Base-by-base conservation (phyloP, 2,888 invertebrate species). In the Plebejus argus region DNA sequence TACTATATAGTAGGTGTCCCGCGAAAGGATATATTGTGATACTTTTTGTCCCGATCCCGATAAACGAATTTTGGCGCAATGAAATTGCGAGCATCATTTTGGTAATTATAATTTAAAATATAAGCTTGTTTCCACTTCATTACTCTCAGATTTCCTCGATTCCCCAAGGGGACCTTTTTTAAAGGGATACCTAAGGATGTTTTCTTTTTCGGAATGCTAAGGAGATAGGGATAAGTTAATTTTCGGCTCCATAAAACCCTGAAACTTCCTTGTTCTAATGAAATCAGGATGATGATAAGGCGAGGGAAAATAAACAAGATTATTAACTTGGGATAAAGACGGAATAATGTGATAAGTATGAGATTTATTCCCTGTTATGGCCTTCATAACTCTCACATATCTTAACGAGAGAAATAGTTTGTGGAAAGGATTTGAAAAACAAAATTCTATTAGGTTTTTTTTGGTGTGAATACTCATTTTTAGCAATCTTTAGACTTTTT, bases 191-290 rank as follows among this genome's bases (percentile, higher is more conserved):
- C 58, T 58, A 58, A n/a, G 20, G 56, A 58, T 58, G 58, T 61
- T 23, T 61, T 23, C 4, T 61, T 23, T 61, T 61, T 23, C 61
- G 23, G 3, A 61, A 61, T 61, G 61, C 61, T 61, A 61, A 61
- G 23, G 23, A 28, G 23, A 61, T 61, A 23, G 61, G 23, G 61
- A 61, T 23, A 28, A 61, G 61, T 61, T 61, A 28, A 61, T 61
- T 61, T 61, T 61, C 61, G 61, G 61, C 61, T 23, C 61, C 61
- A 61, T 61, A 61, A 61, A 61, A 61, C 61, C 61, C 61, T 12
- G 61, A 61, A 61, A 61, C 61, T 61, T 61, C 61, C 61, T 2
- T 61, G 23, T 23, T 28, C 61, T 61, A 61, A 61, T 23, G 23
- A 23, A 23, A 61, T 61, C 3, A 28, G 61, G 23, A 61, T 61